Conservation (phyloP, 2,888 invertebrate species). For the Heliconius charithonia region DNA sequence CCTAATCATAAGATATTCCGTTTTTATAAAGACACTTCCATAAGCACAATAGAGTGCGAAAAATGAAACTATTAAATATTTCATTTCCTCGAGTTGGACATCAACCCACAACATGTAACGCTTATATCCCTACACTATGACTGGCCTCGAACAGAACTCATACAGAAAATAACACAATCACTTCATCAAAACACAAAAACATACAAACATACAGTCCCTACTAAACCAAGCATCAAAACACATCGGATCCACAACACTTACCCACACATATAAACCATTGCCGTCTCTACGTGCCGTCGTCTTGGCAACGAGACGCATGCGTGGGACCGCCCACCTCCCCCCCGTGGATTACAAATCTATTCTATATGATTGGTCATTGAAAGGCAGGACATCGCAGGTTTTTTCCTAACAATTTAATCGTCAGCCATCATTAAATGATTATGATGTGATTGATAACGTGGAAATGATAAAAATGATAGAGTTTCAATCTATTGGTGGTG, state of each 20-base stretch:
- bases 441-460: conserved; percentile 34
- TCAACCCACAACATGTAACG: too few relatives aligned
- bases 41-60: too few relatives aligned
- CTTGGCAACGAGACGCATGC: conserved; percentile 85
- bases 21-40: too few relatives aligned
- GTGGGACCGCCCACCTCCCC: conserved; percentile 79
- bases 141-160: too few relatives aligned
- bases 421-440: conserved; percentile 45
- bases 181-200: background rate
- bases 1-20: too few relatives aligned
- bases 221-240: conserved; percentile 23
- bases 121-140: too few relatives aligned
- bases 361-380: conserved; percentile 73
- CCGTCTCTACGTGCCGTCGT: conserved; percentile 83
- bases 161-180: background rate
- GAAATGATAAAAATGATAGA: conserved; percentile 28
- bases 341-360: conserved; percentile 54
- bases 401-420: conserved; percentile 47
- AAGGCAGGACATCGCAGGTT: conserved; percentile 51
- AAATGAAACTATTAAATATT: too few relatives aligned
- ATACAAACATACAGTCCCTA: conserved; percentile 7
- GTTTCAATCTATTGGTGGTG: background rate
- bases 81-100: too few relatives aligned
- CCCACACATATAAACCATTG: conserved; percentile 63
- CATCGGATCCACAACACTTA: conserved; percentile 39